Percentiles rank a stretch among this genome's conserved stretches.
phyloP scores from a whole-genome alignment of 2,888 invertebrate species.

The Therioaphis trifolii region DNA sequence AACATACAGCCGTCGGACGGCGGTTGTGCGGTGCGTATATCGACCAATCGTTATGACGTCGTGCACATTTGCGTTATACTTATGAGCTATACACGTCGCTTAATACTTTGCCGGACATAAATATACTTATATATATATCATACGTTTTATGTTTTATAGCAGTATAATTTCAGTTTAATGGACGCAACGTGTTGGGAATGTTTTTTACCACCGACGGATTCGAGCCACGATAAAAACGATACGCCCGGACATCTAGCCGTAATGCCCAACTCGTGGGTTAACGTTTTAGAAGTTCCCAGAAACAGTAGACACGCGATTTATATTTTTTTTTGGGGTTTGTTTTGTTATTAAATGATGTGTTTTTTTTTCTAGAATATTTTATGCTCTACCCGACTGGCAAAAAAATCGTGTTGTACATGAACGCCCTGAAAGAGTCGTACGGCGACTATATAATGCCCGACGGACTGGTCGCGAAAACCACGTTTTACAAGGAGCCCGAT shows the following conservation, averaged over 20 bases:
- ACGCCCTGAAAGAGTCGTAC: conserved; percentile 80
- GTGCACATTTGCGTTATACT: too few relatives aligned
- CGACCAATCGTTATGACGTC: background rate
- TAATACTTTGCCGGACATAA: too few relatives aligned
- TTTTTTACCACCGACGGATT: conserved; percentile 72
- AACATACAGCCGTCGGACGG: conserved; percentile 65
- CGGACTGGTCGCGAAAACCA: conserved; percentile 77
- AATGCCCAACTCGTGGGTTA: conserved; percentile 81
- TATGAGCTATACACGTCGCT: too few relatives aligned
- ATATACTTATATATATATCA: too few relatives aligned
- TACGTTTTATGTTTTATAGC: conserved; percentile 63
- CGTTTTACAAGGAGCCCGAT: conserved; percentile 74
- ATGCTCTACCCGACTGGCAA: conserved; percentile 77
- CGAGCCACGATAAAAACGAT: conserved; percentile 67
- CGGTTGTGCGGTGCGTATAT: conserved; percentile 53
- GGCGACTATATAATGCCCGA: conserved; percentile 80
- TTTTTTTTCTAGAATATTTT: conserved; percentile 69
- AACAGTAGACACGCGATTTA: conserved; percentile 69
- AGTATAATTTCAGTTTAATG: conserved; percentile 75
- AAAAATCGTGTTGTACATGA: conserved; percentile 78
- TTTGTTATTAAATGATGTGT: background rate
- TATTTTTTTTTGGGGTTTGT: background rate
- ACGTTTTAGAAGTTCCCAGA: conserved; percentile 75
- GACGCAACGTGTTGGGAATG: conserved; percentile 79
- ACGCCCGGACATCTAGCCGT: conserved; percentile 78